These are phyloP conservation scores for Andricus grossulariae DNA, from an alignment of 1,140 invertebrate species.

Conservation along the genomic window DNA sequence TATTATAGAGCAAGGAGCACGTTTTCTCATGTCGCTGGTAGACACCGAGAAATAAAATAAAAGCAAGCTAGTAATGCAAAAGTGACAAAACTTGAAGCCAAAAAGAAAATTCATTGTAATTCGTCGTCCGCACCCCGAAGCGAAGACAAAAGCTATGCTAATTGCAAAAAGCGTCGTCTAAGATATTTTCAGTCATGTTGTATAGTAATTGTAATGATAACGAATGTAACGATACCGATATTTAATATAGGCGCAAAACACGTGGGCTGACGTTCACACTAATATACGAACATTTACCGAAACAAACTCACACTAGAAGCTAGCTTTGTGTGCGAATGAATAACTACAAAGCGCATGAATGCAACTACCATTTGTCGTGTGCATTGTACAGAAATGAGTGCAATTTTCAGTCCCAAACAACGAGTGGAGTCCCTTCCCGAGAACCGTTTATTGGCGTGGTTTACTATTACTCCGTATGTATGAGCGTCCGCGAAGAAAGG, in stretches of 20 bases:
- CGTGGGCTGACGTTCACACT: slow-evolving; percentile 12
- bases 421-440: slow-evolving; percentile 5
- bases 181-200: slow-evolving; percentile 30
- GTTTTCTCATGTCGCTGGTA: background rate
- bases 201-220: slow-evolving; percentile 26
- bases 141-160: background rate
- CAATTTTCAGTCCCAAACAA: slow-evolving; percentile 19
- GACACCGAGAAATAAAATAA: background rate
- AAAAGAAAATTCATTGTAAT: background rate
- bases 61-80: too few species aligned
- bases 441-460: background rate
- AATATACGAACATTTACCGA: slow-evolving; percentile 20
- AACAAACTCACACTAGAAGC: slow-evolving; percentile 22
- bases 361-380: background rate
- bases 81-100: background rate
- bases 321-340: slow-evolving; percentile 16
- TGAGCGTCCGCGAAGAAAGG: too few species aligned
- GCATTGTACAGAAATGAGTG: slow-evolving; percentile 1
- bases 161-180: slow-evolving; percentile 10
- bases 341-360: slow-evolving; percentile 22
- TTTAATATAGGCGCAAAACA: slow-evolving; percentile 15
- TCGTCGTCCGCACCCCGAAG: background rate
- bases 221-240: slow-evolving; percentile 11
- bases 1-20: background rate
- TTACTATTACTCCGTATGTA: background rate